Base-by-base conservation (phyloP, 1,140 invertebrate genomes). In the Drosophila erecta region DNA sequence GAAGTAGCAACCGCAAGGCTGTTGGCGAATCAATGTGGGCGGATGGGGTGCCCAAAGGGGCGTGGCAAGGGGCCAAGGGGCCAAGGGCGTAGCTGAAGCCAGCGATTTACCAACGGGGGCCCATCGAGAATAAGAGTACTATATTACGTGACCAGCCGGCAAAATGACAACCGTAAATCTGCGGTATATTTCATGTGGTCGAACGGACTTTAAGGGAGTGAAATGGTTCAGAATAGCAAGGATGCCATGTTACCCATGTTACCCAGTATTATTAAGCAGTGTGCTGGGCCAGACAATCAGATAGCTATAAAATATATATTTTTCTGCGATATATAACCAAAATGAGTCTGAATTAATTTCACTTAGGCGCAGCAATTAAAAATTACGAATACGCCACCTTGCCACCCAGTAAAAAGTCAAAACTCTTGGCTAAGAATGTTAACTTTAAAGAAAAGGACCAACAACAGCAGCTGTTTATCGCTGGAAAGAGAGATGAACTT, bases 141-240 rank as follows among this genome's bases (percentile, higher is more conserved):
- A 84, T 86, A 84, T 86, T 86, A 86, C 72, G 81, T 81, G 78
- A 61, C 71, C 70, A 76, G 60, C 73, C 77, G 74, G 74, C 49
- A 75, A 77, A 86, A 79, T 80, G 83, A 81, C 78, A 86, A 87
- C 81, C 81, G 83, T 86, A 86, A 86, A 86, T 86, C 81, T 86
- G 81, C 79, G 81, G 83, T 72, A 87, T 86, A 79, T 81, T 86
- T 79, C 83, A 87, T 87, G 78, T 79, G 79, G 76, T 50, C 61
- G 59, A 81, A 46, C 47, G 33, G 61, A 30, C 58, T 57, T 40
- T 20, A 27, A 65, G 30, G 14, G 53, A 8, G 17, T 5, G 4
- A 5, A 38, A 38, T 30, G 30, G 30, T 14, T 4, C 11, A 38
- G 57, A 12, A 20, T 4, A 14, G n/a, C 4, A 24, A 33, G 17